phyloP scores from a whole-genome alignment of 2,797 vertebrate species.

The Nothura maculosa region DNA sequence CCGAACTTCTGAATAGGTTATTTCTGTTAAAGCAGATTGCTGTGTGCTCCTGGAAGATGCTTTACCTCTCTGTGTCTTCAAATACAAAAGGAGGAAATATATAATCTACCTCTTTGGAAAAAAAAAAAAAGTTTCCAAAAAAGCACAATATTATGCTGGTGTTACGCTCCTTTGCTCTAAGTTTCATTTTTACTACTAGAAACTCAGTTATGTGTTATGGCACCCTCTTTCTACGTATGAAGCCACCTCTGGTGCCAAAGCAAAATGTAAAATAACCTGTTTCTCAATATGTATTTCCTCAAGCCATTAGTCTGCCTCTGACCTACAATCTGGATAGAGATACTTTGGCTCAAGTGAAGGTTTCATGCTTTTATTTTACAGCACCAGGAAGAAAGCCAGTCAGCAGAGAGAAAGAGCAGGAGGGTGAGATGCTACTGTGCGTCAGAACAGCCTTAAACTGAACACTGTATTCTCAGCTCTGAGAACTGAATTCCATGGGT shows the following conservation, averaged over 20 bases:
- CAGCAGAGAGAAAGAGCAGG: background rate
- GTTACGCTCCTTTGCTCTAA: background rate
- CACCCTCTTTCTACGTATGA: background rate
- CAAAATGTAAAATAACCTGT: background rate
- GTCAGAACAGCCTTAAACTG: background rate
- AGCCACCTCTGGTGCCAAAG: background rate
- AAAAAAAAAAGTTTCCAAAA: background rate
- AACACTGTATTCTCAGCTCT: slow-evolving; percentile 77
- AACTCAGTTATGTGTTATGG: background rate
- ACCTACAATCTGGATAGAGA: background rate
- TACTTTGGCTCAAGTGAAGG: background rate
- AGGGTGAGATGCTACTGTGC: background rate
- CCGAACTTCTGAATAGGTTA: background rate
- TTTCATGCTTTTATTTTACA: slow-evolving; percentile 63
- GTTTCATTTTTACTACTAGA: background rate
- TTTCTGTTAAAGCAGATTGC: background rate
- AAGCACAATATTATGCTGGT: background rate
- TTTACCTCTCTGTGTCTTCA: background rate
- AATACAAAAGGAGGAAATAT: background rate
- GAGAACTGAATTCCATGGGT: slow-evolving; percentile 87
- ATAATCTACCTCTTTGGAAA: background rate
- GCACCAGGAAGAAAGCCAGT: slow-evolving; percentile 20
- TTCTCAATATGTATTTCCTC: background rate
- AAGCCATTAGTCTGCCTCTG: slow-evolving; percentile 1
- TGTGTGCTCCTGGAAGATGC: background rate